Evolutionary conservation across 2,888 invertebrate species (phyloP), one percentile per base, ranked within the genome.

Genomic region (Eupsilia transversa): DNA sequence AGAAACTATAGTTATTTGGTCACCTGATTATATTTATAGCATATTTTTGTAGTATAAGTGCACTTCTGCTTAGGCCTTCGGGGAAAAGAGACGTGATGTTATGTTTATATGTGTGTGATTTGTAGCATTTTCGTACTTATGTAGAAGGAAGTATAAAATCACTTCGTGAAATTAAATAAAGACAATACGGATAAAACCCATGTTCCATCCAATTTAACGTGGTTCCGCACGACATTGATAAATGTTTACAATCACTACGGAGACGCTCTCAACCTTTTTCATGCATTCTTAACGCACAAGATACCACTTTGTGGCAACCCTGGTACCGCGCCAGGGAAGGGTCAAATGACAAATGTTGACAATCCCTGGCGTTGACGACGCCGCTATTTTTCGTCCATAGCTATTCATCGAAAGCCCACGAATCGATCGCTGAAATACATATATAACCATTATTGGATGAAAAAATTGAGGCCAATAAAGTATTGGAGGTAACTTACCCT

Each of bases 271-370:
- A 70, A 73, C 76, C 67, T 71, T 77, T 72, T 67, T 57, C 73
- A 73, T 70, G 66, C 79, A 81, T 81, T 73, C 46, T 67, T 78
- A 57, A 78, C 72, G 52, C 60, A 63, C 69, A 66, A 77, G 63
- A 64, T 63, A 63, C 66, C 64, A 70, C 69, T 74, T 71, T 74
- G 60, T 63, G 66, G 71, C 73, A 73, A 38, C 77, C 76, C 77
- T 71, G 35, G 33, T 49, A 35, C 75, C 46, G 17, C 14, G 59
- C 72, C 30, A 54, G 72, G 43, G 77, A 79, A 68, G 72, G 41
- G 79, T 80, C 86, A 56, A 56, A 77, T 84, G 82, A 85, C 83
- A 85, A 87, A 87, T 87, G 86, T 87, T 85, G 81, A 86, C 86
- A 79, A 78, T 70, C 78, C 67, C 82, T 83, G 82, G 35, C 79